A percentile compares a stretch with the other conserved stretches of the same genome.
phyloP scores from a whole-genome alignment of 2,888 invertebrate genomes.

The Leucoptera coffeella region DNA sequence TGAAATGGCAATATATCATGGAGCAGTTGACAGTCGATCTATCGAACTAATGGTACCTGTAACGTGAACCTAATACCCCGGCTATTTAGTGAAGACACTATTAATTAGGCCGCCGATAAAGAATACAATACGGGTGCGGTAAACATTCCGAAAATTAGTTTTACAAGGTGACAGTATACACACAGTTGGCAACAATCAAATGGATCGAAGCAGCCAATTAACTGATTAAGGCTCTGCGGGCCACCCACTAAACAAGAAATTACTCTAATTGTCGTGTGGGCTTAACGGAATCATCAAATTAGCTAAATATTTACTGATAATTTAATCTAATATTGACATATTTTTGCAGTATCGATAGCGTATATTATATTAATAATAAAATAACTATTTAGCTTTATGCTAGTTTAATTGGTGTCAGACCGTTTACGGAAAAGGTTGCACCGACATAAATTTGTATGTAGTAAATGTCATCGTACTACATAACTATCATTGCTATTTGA shows the following conservation, averaged over 20 bases:
- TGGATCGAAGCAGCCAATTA: conserved; percentile 29
- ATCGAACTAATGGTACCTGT: conserved; percentile 32
- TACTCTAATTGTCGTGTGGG: no score
- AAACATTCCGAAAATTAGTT: conserved; percentile 46
- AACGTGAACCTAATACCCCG: conserved; percentile 22
- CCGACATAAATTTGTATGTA: no score
- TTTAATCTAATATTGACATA: no score
- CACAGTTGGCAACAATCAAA: conserved; percentile 28
- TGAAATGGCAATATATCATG: conserved; percentile 17
- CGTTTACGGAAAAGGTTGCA: no score
- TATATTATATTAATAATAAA: no score
- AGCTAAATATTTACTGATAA: no score
- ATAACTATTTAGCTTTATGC: no score
- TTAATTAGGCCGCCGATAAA: conserved; percentile 32
- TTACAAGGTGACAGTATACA: conserved; percentile 25
- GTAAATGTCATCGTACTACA: no score
- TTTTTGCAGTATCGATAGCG: no score
- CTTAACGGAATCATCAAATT: no score
- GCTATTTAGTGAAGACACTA: conserved; percentile 35
- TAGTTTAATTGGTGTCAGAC: no score
- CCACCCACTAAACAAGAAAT: conserved; percentile 23
- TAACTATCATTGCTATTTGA: no score
- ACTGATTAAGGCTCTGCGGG: conserved; percentile 30
- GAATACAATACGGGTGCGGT: conserved; percentile 41
- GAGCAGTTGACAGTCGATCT: conserved; percentile 10